Conservation (phyloP, 2,113 vertebrate species). For the Pomatorhinus ruficollis region DNA sequence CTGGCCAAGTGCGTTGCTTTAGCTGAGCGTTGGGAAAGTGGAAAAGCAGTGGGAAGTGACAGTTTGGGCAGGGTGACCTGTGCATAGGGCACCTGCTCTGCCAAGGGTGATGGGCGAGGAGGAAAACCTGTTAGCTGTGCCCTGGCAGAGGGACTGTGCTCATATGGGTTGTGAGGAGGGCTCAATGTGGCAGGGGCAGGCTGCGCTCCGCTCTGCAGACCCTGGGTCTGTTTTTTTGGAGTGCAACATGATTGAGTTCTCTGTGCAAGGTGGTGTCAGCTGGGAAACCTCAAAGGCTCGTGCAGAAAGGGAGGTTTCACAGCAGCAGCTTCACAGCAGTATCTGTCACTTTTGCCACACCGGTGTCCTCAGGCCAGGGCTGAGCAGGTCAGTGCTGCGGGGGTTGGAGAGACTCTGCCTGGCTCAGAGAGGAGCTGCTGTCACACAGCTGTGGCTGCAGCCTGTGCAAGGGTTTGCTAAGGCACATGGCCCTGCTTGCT, state of each 20-base stretch:
- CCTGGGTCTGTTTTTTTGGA: accelerated
- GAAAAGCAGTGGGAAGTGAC: background rate
- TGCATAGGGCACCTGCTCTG: background rate
- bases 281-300: accelerated
- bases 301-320: background rate
- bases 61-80: background rate
- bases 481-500: background rate
- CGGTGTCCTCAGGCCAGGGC: background rate
- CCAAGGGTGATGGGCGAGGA: accelerated
- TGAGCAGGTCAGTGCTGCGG: background rate
- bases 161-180: accelerated
- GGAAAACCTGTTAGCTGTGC: background rate
- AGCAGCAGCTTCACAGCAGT: background rate
- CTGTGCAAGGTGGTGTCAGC: background rate
- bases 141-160: background rate
- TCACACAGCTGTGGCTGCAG: background rate
- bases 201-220: background rate
- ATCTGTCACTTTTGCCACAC: background rate
- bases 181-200: background rate
- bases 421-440: background rate
- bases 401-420: background rate
- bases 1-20: background rate
- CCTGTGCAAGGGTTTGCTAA: background rate
- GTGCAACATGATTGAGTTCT: accelerated
- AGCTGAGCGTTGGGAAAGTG: background rate